Conservation (phyloP, 2,888 invertebrate species). For the Hermaeophaga mercurialis region DNA sequence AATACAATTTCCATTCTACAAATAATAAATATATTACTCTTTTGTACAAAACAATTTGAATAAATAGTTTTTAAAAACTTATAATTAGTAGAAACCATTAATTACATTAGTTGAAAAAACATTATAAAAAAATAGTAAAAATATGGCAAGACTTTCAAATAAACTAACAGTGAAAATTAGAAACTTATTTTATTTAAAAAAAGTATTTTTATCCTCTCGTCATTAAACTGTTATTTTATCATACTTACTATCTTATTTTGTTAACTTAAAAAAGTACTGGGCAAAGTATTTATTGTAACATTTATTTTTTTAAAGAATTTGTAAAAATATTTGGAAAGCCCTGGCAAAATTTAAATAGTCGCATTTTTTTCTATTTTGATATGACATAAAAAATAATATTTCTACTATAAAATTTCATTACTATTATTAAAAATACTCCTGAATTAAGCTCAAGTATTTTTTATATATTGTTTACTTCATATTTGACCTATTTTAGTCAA, state of each 20-base stretch:
- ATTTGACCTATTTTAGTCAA: background rate
- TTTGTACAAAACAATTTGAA: constrained; percentile 30
- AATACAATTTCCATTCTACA: constrained; percentile 16
- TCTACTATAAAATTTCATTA: no score
- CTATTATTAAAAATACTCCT: no score
- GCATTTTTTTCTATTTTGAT: no score
- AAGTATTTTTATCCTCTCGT: background rate
- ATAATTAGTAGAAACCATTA: background rate
- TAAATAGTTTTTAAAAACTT: constrained; percentile 29
- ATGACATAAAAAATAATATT: no score
- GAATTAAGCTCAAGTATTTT: no score
- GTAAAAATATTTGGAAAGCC: no score
- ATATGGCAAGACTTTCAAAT: constrained; percentile 1
- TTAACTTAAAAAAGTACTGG: background rate
- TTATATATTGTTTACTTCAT: no score
- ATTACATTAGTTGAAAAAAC: background rate
- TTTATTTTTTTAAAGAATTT: background rate
- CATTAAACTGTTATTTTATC: background rate
- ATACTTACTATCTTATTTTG: background rate
- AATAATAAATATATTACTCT: constrained; percentile 37
- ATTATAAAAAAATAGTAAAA: background rate
- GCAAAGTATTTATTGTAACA: background rate
- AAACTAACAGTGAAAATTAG: no score
- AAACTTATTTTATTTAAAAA: background rate
- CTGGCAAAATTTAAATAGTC: no score